Evolutionary conservation across 2,797 vertebrate genomes (phyloP).

Genomic region (Danio aesculapii): DNA sequence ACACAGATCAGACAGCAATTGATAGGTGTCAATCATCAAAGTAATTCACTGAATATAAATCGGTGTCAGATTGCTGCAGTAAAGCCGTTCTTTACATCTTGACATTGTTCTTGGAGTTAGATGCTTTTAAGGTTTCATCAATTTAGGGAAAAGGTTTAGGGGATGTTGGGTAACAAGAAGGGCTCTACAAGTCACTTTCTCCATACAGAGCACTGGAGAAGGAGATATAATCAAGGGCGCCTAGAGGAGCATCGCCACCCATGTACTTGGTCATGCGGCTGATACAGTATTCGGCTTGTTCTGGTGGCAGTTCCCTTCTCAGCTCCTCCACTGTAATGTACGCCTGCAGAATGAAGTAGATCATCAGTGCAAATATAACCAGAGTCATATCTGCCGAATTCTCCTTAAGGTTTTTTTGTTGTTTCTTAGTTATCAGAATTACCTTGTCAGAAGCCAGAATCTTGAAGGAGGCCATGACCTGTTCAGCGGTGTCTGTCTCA

Average conservation of each 20-base stretch:
- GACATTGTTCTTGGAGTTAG: conserved; percentile 25
- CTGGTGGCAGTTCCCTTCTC: conserved; percentile 85
- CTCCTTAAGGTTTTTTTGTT: background rate
- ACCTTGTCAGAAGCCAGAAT: conserved; percentile 93
- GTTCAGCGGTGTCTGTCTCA: conserved; percentile 90
- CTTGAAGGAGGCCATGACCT: conserved; percentile 93
- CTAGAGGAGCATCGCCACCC: conserved; percentile 73
- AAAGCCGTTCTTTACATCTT: conserved; percentile 11
- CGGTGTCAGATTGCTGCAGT: conserved; percentile 13
- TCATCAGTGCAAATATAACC: background rate
- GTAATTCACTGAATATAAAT: background rate
- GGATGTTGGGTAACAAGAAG: background rate
- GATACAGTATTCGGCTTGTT: conserved; percentile 93
- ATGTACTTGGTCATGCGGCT: conserved; percentile 86
- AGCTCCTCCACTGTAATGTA: conserved; percentile 90
- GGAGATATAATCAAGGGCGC: conserved; percentile 90
- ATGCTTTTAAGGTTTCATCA: conserved; percentile 9
- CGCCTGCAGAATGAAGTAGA: conserved; percentile 67
- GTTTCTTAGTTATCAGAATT: background rate
- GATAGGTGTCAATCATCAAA: background rate
- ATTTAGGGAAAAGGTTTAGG: conserved; percentile 23
- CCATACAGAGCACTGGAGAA: conserved; percentile 93
- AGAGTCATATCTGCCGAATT: background rate
- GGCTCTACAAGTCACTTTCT: conserved; percentile 87
- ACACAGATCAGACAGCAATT: background rate